Evolutionary conservation across 2,888 invertebrate species (phyloP).

Genomic region (Escarpia spicata): DNA sequence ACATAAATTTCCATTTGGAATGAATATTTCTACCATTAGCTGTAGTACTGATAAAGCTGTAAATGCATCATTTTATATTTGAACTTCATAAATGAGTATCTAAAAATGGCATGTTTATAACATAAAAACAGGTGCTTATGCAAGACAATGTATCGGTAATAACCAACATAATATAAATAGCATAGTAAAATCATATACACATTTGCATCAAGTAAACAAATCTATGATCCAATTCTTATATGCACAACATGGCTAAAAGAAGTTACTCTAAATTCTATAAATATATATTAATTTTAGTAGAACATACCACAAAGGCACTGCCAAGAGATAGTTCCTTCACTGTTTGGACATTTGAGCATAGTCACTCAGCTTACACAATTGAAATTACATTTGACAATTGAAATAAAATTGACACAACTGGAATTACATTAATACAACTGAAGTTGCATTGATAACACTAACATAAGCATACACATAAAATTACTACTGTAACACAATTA

Average conservation of each 20-base stretch:
- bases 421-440: neutral
- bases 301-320: neutral
- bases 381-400: neutral
- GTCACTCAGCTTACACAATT: neutral
- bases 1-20: neutral
- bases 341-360: neutral
- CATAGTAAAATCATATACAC: neutral
- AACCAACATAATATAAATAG: neutral
- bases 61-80: neutral
- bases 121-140: neutral
- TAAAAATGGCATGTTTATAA: neutral
- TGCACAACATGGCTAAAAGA: neutral
- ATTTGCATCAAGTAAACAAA: neutral
- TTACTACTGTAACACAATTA: too few species aligned
- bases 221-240: neutral
- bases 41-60: neutral
- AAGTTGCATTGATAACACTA: neutral
- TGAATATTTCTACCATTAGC: neutral
- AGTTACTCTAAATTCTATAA: neutral
- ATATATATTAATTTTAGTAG: neutral
- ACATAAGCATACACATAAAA: too few species aligned
- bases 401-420: neutral
- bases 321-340: neutral
- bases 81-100: neutral
- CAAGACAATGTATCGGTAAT: neutral